These are phyloP conservation scores for Epicampocera succincta DNA, from an alignment of 2,888 invertebrate species.

Conservation along the genomic window DNA sequence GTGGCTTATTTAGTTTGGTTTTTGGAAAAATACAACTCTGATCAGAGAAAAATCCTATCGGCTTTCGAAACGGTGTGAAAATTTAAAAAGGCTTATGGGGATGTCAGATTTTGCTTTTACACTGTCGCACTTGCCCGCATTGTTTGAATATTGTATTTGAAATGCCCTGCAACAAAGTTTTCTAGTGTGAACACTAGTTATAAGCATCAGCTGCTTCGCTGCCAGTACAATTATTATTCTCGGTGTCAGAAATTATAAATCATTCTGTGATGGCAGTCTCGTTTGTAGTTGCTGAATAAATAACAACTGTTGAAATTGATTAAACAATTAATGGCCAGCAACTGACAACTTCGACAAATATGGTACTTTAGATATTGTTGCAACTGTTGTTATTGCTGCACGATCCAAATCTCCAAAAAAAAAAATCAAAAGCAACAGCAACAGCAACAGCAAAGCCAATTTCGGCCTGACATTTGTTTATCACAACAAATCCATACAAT, in stretches of 20 bases:
- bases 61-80: no score
- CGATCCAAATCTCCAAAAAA: conserved; percentile 7
- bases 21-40: no score
- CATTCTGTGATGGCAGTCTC: conserved; percentile 28
- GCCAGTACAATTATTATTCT: background rate
- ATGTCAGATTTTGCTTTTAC: no score
- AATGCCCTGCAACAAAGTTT: no score
- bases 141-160: no score
- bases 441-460: conserved; percentile 11
- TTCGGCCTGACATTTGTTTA: conserved; percentile 55
- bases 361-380: conserved; percentile 43
- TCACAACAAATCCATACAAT: conserved; percentile 33
- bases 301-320: conserved; percentile 62
- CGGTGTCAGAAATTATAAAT: conserved; percentile 18
- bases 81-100: no score
- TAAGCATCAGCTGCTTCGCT: no score
- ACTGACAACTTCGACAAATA: conserved; percentile 66
- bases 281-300: background rate
- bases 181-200: no score
- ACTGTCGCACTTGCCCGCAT: no score
- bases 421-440: no score
- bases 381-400: conserved; percentile 15
- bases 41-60: no score
- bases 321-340: conserved; percentile 64
- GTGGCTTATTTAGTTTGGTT: no score